Percentiles rank a stretch among this genome's conserved stretches.
phyloP scores from a whole-genome alignment of 1,140 invertebrate species.

The Brachionus angularis region DNA sequence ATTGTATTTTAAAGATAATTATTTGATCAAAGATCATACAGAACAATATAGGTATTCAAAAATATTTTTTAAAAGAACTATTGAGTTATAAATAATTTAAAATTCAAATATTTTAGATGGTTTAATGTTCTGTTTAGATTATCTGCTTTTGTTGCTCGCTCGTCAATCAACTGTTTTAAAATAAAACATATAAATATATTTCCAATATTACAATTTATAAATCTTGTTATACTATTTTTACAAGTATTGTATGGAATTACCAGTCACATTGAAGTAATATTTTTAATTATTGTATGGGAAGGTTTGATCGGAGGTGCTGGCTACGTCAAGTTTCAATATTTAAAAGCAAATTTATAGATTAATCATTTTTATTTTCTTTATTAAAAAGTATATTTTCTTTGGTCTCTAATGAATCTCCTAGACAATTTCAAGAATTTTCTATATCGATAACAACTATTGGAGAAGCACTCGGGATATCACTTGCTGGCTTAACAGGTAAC shows the following conservation, averaged over 20 bases:
- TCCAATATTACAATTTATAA: constrained; percentile 68
- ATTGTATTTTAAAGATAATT: constrained; percentile 66
- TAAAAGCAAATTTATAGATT: too few species aligned
- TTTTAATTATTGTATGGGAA: constrained; percentile 72
- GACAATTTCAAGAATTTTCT: too few species aligned
- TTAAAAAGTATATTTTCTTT: too few species aligned
- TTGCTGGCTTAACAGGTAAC: too few species aligned
- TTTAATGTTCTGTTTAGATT: constrained; percentile 66
- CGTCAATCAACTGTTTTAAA: constrained; percentile 71
- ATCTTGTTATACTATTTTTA: constrained; percentile 53
- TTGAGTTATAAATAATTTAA: not conserved
- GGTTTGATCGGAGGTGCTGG: constrained; percentile 73
- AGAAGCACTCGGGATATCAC: too few species aligned
- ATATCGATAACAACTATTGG: too few species aligned
- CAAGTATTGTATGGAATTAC: constrained; percentile 69
- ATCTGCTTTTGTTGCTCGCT: constrained; percentile 80
- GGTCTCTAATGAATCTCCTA: too few species aligned
- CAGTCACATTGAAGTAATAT: constrained; percentile 70
- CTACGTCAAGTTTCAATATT: constrained; percentile 65
- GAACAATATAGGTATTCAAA: constrained; percentile 69
- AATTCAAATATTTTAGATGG: constrained; percentile 68
- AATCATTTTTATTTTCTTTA: too few species aligned
- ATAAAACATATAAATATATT: constrained; percentile 71
- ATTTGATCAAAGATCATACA: constrained; percentile 62
- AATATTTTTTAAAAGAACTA: not conserved